Conservation (phyloP, 2,797 vertebrate genomes). For the Coregonus suidteri region DNA sequence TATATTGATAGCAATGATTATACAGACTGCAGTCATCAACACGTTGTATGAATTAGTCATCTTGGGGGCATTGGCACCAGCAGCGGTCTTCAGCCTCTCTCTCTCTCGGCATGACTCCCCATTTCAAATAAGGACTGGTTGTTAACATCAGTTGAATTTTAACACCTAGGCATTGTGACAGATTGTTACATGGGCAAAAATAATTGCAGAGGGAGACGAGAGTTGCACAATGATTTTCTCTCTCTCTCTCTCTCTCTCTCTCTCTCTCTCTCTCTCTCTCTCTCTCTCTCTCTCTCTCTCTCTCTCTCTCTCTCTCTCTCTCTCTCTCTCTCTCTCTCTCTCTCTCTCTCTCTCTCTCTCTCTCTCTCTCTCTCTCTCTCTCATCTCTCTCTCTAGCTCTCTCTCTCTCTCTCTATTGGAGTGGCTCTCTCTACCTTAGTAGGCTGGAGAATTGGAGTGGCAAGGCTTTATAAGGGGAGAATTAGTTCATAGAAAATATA, state of each 20-base stretch:
- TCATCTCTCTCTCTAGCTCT: too few species aligned
- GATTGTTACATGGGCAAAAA: background rate
- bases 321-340: too few species aligned
- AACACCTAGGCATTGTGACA: slow-evolving; percentile 7
- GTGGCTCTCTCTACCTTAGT: too few species aligned
- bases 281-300: background rate
- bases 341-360: too few species aligned
- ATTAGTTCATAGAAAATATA: background rate
- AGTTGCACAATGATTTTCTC: background rate
- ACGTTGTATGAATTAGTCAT: slow-evolving; percentile 11
- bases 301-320: background rate
- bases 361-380: background rate
- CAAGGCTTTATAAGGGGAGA: background rate
- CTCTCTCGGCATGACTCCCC: background rate
- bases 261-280: too few species aligned
- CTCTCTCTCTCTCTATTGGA: too few species aligned
- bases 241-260: background rate
- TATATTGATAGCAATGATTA: slow-evolving; percentile 13
- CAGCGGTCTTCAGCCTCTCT: background rate
- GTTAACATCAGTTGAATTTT: slow-evolving; percentile 13
- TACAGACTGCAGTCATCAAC: background rate
- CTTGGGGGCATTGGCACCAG: background rate
- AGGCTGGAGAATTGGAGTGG: background rate
- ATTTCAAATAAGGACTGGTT: background rate
- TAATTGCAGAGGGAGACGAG: background rate